Percentiles rank a stretch among this genome's conserved stretches.
phyloP scores from a whole-genome alignment of 2,797 vertebrate genomes.

The Sebastolobus altivelis region DNA sequence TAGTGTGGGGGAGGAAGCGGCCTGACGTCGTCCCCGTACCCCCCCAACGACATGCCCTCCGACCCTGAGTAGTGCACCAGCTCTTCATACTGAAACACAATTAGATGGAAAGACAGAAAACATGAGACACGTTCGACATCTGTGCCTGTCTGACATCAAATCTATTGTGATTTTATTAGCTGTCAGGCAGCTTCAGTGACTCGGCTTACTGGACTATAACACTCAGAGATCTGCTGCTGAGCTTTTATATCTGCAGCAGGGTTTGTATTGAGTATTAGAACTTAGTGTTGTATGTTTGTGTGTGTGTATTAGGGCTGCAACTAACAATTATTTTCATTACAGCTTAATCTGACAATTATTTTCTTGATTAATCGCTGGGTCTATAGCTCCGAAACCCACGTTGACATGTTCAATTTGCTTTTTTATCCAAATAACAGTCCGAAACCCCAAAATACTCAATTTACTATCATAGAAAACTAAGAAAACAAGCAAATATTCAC shows the following conservation, averaged over 20 bases:
- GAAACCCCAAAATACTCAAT: neutral
- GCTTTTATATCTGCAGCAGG: neutral
- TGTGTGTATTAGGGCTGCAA: neutral
- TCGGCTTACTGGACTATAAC: slow-evolving; percentile 5
- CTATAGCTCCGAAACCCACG: too few species aligned
- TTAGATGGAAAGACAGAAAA: slow-evolving; percentile 63
- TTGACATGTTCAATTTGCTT: neutral
- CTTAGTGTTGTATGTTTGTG: neutral
- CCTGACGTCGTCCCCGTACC: slow-evolving; percentile 84
- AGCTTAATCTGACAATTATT: neutral
- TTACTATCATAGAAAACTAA: neutral
- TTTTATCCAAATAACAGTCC: neutral
- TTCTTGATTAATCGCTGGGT: neutral
- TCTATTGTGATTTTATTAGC: slow-evolving; percentile 65
- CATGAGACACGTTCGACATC: slow-evolving; percentile 70
- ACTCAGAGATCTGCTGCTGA: slow-evolving; percentile 18
- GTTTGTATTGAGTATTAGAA: neutral
- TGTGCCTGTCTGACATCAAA: slow-evolving; percentile 63
- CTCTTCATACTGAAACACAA: slow-evolving; percentile 87
- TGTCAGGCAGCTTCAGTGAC: slow-evolving; percentile 30
- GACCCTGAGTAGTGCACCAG: slow-evolving; percentile 88
- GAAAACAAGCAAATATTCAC: neutral
- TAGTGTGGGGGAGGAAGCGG: slow-evolving; percentile 82
- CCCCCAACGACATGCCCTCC: slow-evolving; percentile 85
- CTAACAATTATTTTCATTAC: neutral